A percentile compares a stretch with the other conserved stretches of the same genome.
phyloP scores from a whole-genome alignment of 2,113 vertebrate species.

The Ciconia boyciana region DNA sequence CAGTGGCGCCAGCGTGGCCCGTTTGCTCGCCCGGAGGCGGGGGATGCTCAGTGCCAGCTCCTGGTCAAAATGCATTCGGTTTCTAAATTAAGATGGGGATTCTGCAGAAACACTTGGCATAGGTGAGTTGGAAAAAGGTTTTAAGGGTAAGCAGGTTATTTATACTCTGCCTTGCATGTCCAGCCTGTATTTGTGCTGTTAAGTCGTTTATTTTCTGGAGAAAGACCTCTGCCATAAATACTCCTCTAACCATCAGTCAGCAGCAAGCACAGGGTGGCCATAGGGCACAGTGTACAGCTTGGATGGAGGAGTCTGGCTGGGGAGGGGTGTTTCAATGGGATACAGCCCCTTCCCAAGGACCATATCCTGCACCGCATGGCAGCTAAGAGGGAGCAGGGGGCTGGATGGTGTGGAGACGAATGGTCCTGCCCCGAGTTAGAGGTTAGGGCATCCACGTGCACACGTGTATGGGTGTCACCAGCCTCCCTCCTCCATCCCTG shows the following conservation, averaged over 20 bases:
- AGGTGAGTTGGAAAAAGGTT: conserved; percentile 58
- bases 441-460: background rate
- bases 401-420: background rate
- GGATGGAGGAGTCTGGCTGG: background rate
- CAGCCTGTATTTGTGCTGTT: background rate
- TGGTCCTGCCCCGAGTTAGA: background rate
- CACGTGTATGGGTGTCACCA: rapidly evolving
- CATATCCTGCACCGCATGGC: rapidly evolving
- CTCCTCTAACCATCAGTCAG: background rate
- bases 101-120: conserved; percentile 51
- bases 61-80: conserved; percentile 29
- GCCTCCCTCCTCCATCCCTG: background rate
- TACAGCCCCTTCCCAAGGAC: background rate
- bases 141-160: conserved; percentile 64
- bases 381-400: background rate
- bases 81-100: conserved; percentile 39
- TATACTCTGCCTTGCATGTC: conserved; percentile 19
- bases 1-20: background rate
- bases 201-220: conserved; percentile 45
- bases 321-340: background rate
- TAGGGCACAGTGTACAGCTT: background rate
- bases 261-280: background rate
- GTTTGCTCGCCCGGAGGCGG: background rate
- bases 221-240: conserved; percentile 1
- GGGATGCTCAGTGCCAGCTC: background rate